Evolutionary conservation across 2,888 invertebrate genomes (phyloP).

Genomic region (Dascillus cervinus): DNA sequence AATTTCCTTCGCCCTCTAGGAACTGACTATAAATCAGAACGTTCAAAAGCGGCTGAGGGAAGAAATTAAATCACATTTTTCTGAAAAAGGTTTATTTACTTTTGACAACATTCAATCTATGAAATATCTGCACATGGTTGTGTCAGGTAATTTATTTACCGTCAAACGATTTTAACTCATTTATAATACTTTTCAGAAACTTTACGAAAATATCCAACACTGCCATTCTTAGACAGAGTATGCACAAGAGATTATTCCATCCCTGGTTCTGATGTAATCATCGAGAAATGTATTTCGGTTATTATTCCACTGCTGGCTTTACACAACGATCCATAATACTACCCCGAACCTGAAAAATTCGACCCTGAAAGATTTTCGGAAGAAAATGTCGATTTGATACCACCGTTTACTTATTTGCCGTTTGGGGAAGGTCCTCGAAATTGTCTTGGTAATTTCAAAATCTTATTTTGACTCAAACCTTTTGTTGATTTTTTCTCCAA

Average conservation of each 20-base stretch:
- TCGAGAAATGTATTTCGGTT: conserved; percentile 35
- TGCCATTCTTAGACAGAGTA: conserved; percentile 29
- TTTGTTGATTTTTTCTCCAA: no score
- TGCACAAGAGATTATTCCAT: conserved; percentile 28
- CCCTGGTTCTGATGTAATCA: conserved; percentile 22
- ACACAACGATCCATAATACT: no score
- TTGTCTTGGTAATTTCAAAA: no score
- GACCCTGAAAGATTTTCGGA: no score
- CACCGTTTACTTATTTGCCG: no score
- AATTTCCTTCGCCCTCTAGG: conserved; percentile 40
- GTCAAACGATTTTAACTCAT: background rate
- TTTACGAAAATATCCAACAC: conserved; percentile 39
- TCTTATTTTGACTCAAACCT: no score
- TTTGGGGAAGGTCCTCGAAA: no score
- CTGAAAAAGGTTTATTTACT: conserved; percentile 36
- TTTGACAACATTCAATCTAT: conserved; percentile 45
- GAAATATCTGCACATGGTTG: conserved; percentile 46
- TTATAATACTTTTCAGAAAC: conserved; percentile 34
- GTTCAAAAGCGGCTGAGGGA: no score
- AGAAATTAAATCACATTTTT: conserved; percentile 37
- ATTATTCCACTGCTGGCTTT: conserved; percentile 33
- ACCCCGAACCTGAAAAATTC: no score
- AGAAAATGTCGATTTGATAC: no score
- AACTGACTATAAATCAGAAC: no score
- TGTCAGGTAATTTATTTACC: conserved; percentile 36